Percentiles rank a stretch among this genome's conserved stretches.
These are phyloP conservation scores for Rhinoraja longicauda DNA, from an alignment of 2,797 vertebrate genomes.

Conservation along the genomic window DNA sequence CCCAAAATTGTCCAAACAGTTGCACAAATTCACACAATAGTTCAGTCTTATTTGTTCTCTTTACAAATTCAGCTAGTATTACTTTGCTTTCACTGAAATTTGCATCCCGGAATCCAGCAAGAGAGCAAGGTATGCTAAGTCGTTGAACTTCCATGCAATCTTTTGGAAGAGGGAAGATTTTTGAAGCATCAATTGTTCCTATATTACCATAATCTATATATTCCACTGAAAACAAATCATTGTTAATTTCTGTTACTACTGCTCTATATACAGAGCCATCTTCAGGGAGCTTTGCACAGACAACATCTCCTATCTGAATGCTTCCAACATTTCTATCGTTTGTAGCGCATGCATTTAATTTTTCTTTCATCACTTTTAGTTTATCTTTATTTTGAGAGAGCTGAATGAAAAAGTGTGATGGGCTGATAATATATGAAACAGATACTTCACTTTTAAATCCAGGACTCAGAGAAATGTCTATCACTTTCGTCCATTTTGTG, in stretches of 20 bases:
- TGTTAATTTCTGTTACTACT: constrained; percentile 57
- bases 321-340: constrained; percentile 42
- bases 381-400: constrained; percentile 63
- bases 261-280: constrained; percentile 82
- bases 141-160: constrained; percentile 54
- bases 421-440: constrained; percentile 71
- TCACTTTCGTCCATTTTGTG: constrained; percentile 49
- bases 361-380: constrained; percentile 64
- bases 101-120: constrained; percentile 51
- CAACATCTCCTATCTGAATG: constrained; percentile 60
- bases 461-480: constrained; percentile 57
- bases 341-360: constrained; percentile 58
- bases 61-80: constrained; percentile 56
- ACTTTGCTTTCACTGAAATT: constrained; percentile 47
- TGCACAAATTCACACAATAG: constrained; percentile 71
- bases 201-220: constrained; percentile 90
- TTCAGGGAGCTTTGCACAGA: constrained; percentile 75
- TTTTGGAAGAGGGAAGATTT: constrained; percentile 57
- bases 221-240: constrained; percentile 56
- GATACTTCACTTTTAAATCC: constrained; percentile 67
- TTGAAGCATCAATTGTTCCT: constrained; percentile 55
- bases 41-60: constrained; percentile 55
- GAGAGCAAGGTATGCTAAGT: constrained; percentile 69
- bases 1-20: constrained; percentile 66
- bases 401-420: constrained; percentile 79